Base-by-base conservation (phyloP, 2,888 invertebrate species). In the Mimumesa dahlbomi region DNA sequence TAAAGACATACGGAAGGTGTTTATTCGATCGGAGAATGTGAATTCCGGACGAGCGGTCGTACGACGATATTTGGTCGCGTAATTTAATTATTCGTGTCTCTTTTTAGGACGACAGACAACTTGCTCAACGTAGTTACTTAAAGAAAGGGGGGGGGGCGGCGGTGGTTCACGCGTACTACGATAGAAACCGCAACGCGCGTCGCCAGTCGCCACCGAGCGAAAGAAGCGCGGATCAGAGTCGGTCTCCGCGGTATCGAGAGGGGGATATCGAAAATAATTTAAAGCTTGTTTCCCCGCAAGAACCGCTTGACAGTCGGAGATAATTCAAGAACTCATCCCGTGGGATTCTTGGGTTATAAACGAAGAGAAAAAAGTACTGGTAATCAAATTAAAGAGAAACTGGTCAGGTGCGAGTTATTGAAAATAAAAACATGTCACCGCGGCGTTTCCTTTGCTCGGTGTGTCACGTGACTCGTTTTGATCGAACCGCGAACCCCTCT, bases 61-160 rank as follows among this genome's bases (percentile, higher is more conserved):
- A 14, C 53, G 48, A 73, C 70, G 72, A n/a, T n/a, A n/a, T n/a
- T n/a, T n/a, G 63, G 58, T 73, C 68, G n/a, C n/a, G 69, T 54
- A 63, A 48, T 69, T 81, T 68, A 64, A 54, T n/a, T n/a, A n/a
- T 82, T 77, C 21, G 48, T 48, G 56, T 66, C 59, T 57, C 62
- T 61, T 74, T 72, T 52, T 49, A 77, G 58, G 59, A 72, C 59
- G 69, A 72, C 69, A 64, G 70, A 63, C 75, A 76, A 82, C 73
- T 86, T 85, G 84, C 84, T 86, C 85, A 82, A 83, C 79, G 72
- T 85, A 86, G 84, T 75, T 81, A 84, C 79, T 62, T 80, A 73
- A 72, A 71, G 9, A 54, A n/a, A 22, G n/a, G 16, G 25, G 16
- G 40, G 29, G 13, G 7, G 21, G 21, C 21, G n/a, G 19, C 3